Conservation (phyloP, 2,888 invertebrate genomes). For the Caenorhabditis sp. region DNA sequence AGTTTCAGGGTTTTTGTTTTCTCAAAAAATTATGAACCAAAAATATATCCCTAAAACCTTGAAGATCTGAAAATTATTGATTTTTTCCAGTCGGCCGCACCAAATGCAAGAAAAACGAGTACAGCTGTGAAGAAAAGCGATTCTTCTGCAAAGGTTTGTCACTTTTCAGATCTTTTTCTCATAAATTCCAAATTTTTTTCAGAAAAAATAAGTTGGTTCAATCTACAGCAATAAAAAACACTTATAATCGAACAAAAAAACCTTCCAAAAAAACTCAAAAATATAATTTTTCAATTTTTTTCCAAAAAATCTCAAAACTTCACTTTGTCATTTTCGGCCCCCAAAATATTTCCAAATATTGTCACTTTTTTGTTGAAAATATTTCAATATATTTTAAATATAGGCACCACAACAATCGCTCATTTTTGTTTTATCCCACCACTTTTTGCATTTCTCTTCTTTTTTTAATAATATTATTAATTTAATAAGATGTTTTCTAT, state of each 20-base stretch:
- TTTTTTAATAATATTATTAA: neutral
- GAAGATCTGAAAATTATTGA: neutral
- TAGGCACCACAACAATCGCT: neutral
- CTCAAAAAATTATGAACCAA: no score
- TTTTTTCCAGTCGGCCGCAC: slow-evolving; percentile 37
- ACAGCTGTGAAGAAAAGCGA: slow-evolving; percentile 66
- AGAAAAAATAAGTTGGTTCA: slow-evolving; percentile 3
- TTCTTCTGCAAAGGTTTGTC: slow-evolving; percentile 49
- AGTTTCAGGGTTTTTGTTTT: no score
- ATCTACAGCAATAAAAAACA: neutral
- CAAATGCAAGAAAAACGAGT: slow-evolving; percentile 63
- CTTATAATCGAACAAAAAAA: no score
- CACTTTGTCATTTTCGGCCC: neutral
- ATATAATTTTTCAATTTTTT: neutral
- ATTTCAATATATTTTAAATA: no score
- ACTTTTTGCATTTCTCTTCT: neutral
- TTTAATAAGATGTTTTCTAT: neutral
- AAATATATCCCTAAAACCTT: neutral
- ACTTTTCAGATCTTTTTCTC: no score
- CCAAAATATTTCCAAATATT: slow-evolving; percentile 1
- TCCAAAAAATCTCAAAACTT: neutral
- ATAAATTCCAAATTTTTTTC: neutral
- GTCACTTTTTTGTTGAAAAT: neutral
- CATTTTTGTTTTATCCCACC: neutral
- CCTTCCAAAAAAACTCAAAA: no score